Conservation (phyloP, 1,140 invertebrate genomes). For the Lepidotrigona ventralis region DNA sequence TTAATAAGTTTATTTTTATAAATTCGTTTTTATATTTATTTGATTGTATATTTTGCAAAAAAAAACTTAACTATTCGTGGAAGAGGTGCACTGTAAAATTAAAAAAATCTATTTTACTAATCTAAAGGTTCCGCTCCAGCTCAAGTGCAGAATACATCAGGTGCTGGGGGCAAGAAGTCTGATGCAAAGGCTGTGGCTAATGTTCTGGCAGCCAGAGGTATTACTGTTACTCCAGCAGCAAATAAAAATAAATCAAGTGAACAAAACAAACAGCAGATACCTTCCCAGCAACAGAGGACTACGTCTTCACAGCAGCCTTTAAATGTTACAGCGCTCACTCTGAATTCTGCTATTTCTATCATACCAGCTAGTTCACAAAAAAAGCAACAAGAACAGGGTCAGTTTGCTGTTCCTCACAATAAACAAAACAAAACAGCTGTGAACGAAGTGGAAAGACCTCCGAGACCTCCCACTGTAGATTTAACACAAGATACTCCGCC, state of each 20-base stretch:
- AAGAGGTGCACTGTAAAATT: conserved; percentile 63
- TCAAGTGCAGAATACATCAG: conserved; percentile 72
- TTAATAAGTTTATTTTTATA: neutral
- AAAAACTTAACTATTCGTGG: conserved; percentile 34
- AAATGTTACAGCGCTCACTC: conserved; percentile 81
- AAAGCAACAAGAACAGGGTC: conserved; percentile 74
- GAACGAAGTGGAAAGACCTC: conserved; percentile 78
- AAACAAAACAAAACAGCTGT: conserved; percentile 69
- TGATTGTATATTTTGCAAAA: neutral
- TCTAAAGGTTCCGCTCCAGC: conserved; percentile 76
- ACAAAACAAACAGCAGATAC: conserved; percentile 67
- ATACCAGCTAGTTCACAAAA: conserved; percentile 80
- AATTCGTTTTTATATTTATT: conserved; percentile 1
- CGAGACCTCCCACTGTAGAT: conserved; percentile 81
- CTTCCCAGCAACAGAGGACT: conserved; percentile 62
- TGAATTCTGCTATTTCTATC: conserved; percentile 88
- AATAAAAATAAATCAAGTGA: conserved; percentile 76
- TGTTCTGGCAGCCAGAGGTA: conserved; percentile 87
- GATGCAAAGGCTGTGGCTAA: conserved; percentile 87
- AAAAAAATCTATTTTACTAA: conserved; percentile 72
- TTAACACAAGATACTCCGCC: conserved; percentile 80
- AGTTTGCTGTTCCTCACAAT: conserved; percentile 79
- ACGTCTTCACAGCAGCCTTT: conserved; percentile 65
- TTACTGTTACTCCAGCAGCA: conserved; percentile 85
- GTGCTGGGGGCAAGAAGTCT: conserved; percentile 79